phyloP scores from a whole-genome alignment of 2,113 vertebrate genomes.

The Chaetura pelagica region DNA sequence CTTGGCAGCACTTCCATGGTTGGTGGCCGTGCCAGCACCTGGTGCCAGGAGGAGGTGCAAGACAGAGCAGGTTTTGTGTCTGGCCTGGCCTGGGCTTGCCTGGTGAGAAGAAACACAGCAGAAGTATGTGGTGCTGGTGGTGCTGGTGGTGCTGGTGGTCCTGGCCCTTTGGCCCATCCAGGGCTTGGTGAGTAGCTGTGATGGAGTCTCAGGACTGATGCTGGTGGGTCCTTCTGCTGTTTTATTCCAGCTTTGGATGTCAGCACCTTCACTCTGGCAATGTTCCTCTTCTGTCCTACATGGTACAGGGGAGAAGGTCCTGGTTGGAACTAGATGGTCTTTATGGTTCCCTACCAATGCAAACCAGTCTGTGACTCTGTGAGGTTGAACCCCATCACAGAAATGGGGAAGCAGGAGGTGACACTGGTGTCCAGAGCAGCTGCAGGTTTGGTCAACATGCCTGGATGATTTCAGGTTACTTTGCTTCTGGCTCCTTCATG shows the following conservation, averaged over 20 bases:
- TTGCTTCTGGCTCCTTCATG: neutral
- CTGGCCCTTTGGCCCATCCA: neutral
- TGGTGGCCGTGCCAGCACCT: neutral
- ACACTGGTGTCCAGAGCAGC: fast-evolving
- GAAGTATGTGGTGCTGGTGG: neutral
- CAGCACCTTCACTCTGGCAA: fast-evolving
- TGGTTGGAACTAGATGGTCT: too few relatives aligned
- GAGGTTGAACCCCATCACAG: neutral
- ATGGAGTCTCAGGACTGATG: fast-evolving
- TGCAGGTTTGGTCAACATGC: neutral
- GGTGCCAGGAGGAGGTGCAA: neutral
- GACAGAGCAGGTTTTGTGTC: slow-evolving; percentile 3
- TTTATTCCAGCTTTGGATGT: neutral
- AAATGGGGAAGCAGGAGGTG: neutral
- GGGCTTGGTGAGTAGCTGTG: fast-evolving
- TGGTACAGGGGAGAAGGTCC: too few relatives aligned
- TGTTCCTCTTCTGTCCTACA: neutral
- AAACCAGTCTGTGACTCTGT: too few relatives aligned
- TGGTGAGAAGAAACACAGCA: neutral
- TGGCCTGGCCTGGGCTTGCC: neutral
- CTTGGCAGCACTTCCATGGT: neutral
- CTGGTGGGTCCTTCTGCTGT: fast-evolving
- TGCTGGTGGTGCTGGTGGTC: neutral
- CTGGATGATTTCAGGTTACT: neutral
- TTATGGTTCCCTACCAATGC: too few relatives aligned